These are phyloP conservation scores for Alethe diademata DNA, from an alignment of 2,113 vertebrate genomes.

Conservation along the genomic window DNA sequence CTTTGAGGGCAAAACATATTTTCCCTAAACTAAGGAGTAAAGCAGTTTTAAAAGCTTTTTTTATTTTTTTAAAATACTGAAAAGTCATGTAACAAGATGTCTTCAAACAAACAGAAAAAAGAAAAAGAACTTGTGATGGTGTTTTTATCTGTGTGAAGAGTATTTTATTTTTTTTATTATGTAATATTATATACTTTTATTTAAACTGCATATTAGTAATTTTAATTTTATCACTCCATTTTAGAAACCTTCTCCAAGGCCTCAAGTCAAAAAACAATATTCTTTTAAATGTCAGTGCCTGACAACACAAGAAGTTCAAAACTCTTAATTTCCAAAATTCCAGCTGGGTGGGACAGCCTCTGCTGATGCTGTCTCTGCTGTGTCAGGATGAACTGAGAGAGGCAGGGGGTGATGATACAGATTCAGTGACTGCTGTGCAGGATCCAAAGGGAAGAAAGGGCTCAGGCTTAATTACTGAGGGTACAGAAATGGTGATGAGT, in stretches of 20 bases:
- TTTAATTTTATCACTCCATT: too few species aligned
- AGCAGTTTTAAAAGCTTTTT: neutral
- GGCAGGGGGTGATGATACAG: neutral
- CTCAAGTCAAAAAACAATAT: too few species aligned
- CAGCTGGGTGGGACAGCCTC: neutral
- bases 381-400: fast-evolving
- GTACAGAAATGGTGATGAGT: neutral
- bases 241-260: too few species aligned
- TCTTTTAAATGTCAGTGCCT: too few species aligned
- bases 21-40: neutral
- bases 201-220: too few species aligned
- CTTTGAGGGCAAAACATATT: neutral
- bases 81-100: neutral
- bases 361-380: neutral
- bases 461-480: fast-evolving
- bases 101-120: neutral
- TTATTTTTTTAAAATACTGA: neutral
- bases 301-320: too few species aligned
- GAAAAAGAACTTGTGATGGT: neutral
- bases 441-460: neutral
- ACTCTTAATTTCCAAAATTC: too few species aligned
- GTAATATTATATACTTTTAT: too few species aligned
- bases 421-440: neutral
- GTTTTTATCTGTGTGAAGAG: neutral
- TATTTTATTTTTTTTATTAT: neutral